Percentiles rank a stretch among this genome's conserved stretches.
Conservation (phyloP, 2,797 vertebrate species). For the Coracias cyanogaster region DNA sequence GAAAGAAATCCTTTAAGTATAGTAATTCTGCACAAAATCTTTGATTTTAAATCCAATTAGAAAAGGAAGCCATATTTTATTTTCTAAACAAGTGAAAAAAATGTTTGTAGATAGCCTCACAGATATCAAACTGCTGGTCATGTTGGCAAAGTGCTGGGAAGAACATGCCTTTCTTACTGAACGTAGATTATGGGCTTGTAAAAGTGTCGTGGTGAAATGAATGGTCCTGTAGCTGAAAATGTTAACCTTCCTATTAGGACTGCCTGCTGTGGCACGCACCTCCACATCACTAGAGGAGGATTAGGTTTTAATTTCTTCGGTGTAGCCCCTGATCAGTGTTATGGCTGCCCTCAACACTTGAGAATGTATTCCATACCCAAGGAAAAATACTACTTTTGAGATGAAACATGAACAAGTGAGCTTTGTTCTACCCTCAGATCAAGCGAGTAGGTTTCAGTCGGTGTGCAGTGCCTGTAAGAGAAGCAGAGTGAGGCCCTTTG, state of each 20-base stretch:
- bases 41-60: slow-evolving; percentile 15
- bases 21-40: not conserved
- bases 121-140: not conserved
- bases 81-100: not conserved
- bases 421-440: not conserved
- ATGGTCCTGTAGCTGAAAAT: not conserved
- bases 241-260: not conserved
- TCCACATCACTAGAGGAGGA: not conserved
- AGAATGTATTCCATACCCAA: not conserved
- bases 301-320: not conserved
- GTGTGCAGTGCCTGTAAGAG: not conserved
- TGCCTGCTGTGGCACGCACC: not conserved
- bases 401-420: not conserved
- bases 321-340: not conserved
- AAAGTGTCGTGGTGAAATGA: not conserved
- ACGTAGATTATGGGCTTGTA: not conserved
- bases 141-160: not conserved
- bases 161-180: not conserved
- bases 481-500: not conserved
- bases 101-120: not conserved
- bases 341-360: not conserved
- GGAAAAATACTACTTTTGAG: not conserved
- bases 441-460: not conserved
- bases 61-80: not conserved
- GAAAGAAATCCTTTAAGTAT: not conserved